Evolutionary conservation across 2,888 invertebrate genomes (phyloP), one percentile per base, ranked within the genome.

Genomic region (Candidula unifasciata): DNA sequence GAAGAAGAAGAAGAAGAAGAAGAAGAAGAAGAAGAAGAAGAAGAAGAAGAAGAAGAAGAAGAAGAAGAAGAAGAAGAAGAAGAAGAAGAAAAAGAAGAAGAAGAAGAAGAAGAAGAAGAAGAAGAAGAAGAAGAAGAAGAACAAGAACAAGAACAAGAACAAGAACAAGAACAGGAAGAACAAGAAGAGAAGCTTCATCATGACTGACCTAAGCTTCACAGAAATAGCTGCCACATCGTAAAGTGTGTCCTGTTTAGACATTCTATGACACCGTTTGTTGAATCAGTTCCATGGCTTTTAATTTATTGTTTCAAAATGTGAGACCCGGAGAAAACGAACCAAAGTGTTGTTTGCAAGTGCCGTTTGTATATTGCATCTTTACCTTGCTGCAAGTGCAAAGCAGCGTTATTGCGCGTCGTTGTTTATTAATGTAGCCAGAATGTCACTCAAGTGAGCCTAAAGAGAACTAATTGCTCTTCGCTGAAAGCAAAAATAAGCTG

Each of bases 341-440:
- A 57, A 3, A 30, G 27, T 24, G 30, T 76, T 76, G 57, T 76
- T 76, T 76, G 57, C 57, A 57, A 76, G 54, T 33, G 57, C 27
- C 27, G 18, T 73, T 52, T 57, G 76, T 57, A n/a, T 57, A 57
- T 76, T 76, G 54, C 24, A 24, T 5, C 24, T 57, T n/a, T 16
- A 5, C 1, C 33, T 76, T 57, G 57, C 57, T 44, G 18, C 68
- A 33, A 80, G 69, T 80, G 69, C 68, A 21, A 64, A 44, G 66
- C 77, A 57, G 57, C n/a, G 73, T 76, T n/a, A 52, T 30, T 37
- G 37, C 52, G 35, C 27, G 73, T 74, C 44, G 24, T 18, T 52
- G 60, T 82, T 66, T 74, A 33, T 74, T 76, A 35, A 24, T 57
- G 30, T 76, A 30, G 76, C 76, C 24, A 16, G 33, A 24, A 57